Evolutionary conservation across 2,888 invertebrate species (phyloP).

Genomic region (Plebejus anna): DNA sequence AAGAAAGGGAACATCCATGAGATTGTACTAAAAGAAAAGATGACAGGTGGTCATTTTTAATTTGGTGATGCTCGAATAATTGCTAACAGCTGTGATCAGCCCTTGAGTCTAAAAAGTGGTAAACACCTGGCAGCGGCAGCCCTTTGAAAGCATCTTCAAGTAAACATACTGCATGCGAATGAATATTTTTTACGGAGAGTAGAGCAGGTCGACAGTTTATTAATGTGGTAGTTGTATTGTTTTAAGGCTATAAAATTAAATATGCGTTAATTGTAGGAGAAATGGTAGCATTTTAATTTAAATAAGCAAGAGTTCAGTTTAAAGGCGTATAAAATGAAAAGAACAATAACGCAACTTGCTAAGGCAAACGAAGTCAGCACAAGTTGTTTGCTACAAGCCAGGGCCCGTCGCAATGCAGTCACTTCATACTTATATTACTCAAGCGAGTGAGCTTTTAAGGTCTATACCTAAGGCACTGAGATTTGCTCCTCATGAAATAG

Average conservation of each 20-base stretch:
- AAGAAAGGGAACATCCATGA: not conserved
- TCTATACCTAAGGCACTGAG: not conserved
- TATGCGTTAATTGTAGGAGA: not conserved
- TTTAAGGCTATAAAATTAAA: too few relatives aligned
- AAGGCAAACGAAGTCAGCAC: slow-evolving; percentile 1
- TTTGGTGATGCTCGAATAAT: not conserved
- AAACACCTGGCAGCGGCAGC: not conserved
- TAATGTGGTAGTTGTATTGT: too few relatives aligned
- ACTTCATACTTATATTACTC: slow-evolving; percentile 16
- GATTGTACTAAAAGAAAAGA: not conserved
- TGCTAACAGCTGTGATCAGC: not conserved
- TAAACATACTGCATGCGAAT: not conserved
- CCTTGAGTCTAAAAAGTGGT: not conserved
- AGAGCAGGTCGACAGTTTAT: not conserved
- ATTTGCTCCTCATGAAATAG: not conserved
- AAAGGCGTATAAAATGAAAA: slow-evolving; percentile 1
- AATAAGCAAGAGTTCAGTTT: not conserved
- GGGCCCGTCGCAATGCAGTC: slow-evolving; percentile 15
- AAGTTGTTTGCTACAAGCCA: not conserved
- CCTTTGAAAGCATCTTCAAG: not conserved
- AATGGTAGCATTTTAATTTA: not conserved
- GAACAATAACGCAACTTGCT: not conserved
- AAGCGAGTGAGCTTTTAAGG: slow-evolving; percentile 14
- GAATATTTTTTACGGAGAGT: not conserved
- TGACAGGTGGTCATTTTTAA: not conserved